A percentile compares a stretch with the other conserved stretches of the same genome.
phyloP scores from a whole-genome alignment of 1,140 invertebrate species.

The Pseudobourletiella spinata region DNA sequence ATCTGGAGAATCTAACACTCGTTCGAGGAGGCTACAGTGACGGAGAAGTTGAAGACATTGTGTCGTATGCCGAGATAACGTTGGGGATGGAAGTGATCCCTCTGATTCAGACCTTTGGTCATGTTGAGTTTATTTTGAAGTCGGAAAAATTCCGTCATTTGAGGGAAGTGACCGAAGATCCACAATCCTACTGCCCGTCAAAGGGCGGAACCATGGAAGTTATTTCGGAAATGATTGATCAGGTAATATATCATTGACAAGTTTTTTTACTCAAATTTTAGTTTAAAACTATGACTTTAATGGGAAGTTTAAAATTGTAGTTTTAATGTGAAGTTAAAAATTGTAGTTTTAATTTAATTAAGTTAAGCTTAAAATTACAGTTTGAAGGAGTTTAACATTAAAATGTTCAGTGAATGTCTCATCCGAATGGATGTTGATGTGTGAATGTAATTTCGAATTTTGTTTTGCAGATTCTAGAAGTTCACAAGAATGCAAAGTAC shows the following conservation, averaged over 20 bases:
- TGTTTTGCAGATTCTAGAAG: constrained; percentile 51
- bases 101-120: constrained; percentile 90
- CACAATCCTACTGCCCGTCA: constrained; percentile 75
- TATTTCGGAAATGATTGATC: constrained; percentile 69
- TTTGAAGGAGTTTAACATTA: too few species aligned
- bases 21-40: constrained; percentile 69
- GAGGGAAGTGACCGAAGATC: constrained; percentile 64
- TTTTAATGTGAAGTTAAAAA: too few species aligned
- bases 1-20: constrained; percentile 49
- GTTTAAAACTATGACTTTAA: too few species aligned
- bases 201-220: constrained; percentile 59
- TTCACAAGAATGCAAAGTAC: constrained; percentile 44
- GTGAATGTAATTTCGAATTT: too few species aligned
- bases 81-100: constrained; percentile 70
- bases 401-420: too few species aligned
- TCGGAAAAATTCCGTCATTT: constrained; percentile 62
- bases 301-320: too few species aligned
- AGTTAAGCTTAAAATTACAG: neutral
- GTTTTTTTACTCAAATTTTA: too few species aligned
- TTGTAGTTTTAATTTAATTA: too few species aligned
- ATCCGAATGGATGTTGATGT: too few species aligned
- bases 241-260: constrained; percentile 56
- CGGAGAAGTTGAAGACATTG: constrained; percentile 56
- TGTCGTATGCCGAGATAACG: constrained; percentile 54
- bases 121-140: constrained; percentile 84